phyloP scores from a whole-genome alignment of 2,113 vertebrate genomes.

The Daboia siamensis region DNA sequence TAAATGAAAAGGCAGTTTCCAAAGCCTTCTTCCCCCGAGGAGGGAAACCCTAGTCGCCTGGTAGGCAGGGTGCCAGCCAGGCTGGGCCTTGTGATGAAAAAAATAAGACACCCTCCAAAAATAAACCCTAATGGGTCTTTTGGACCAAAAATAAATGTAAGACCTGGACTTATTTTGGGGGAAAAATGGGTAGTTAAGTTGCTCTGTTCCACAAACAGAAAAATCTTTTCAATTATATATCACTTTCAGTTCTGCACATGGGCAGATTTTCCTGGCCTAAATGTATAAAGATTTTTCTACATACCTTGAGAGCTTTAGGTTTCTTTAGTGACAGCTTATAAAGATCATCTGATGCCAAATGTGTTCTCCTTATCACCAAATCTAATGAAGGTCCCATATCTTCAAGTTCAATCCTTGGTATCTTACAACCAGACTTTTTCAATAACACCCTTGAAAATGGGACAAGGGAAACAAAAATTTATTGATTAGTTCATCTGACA shows the following conservation, averaged over 20 bases:
- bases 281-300: neutral
- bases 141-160: too few relatives aligned
- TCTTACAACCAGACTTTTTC: slow-evolving; percentile 95
- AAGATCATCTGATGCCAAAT: slow-evolving; percentile 92
- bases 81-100: too few relatives aligned
- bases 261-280: neutral
- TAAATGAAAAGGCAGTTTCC: too few relatives aligned
- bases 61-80: too few relatives aligned
- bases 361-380: slow-evolving; percentile 84
- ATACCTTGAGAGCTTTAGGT: slow-evolving; percentile 88
- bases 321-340: slow-evolving; percentile 84
- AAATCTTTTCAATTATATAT: neutral
- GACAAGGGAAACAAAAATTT: neutral
- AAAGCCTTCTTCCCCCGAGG: too few relatives aligned
- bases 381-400: slow-evolving; percentile 94
- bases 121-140: too few relatives aligned
- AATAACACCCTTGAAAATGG: slow-evolving; percentile 76
- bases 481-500: neutral
- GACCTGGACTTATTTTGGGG: too few relatives aligned
- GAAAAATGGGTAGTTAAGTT: neutral
- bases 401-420: slow-evolving; percentile 90
- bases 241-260: neutral
- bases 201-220: neutral
- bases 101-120: too few relatives aligned
- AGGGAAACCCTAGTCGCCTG: too few relatives aligned